Percentiles rank a stretch among this genome's conserved stretches.
Evolutionary conservation across 2,888 invertebrate species (phyloP).

Genomic region (Drosophila niveifrons): DNA sequence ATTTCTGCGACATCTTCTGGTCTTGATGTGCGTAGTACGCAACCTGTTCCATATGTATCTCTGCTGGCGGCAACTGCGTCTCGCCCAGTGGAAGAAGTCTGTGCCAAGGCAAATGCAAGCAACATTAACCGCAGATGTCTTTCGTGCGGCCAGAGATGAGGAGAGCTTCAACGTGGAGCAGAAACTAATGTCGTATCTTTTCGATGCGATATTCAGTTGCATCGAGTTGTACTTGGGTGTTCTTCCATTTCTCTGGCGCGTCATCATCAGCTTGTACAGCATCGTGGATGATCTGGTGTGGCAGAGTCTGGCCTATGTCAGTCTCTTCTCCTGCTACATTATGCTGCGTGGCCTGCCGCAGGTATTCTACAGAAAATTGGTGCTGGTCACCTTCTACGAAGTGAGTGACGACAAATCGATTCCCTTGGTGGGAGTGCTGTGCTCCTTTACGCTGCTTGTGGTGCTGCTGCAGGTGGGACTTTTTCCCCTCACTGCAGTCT

Average conservation of each 20-base stretch:
- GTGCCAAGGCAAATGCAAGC: constrained; percentile 16
- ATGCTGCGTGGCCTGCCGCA: constrained; percentile 48
- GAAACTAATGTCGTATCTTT: constrained; percentile 11
- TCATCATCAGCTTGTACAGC: constrained; percentile 33
- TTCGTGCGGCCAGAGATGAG: constrained; percentile 26
- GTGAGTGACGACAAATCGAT: constrained; percentile 18
- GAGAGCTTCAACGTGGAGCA: constrained; percentile 41
- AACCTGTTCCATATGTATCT: constrained; percentile 45
- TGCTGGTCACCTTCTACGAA: constrained; percentile 44
- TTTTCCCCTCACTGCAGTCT: constrained; percentile 51
- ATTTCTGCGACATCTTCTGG: constrained; percentile 56
- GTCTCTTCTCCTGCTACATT: constrained; percentile 50
- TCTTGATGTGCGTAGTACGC: constrained; percentile 27
- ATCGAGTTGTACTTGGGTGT: constrained; percentile 47
- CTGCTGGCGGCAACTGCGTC: constrained; percentile 55
- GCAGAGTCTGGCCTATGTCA: constrained; percentile 59
- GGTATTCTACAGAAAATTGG: constrained; percentile 48
- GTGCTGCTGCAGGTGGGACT: constrained; percentile 55
- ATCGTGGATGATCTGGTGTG: constrained; percentile 43
- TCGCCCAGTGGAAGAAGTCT: background rate
- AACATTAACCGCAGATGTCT: constrained; percentile 25
- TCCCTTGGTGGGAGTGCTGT: constrained; percentile 59
- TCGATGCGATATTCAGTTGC: constrained; percentile 55
- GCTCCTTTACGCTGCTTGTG: constrained; percentile 41
- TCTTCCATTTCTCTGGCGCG: constrained; percentile 44